These are phyloP conservation scores for Drosophila mimetica DNA, from an alignment of 2,888 invertebrate genomes.

Conservation along the genomic window DNA sequence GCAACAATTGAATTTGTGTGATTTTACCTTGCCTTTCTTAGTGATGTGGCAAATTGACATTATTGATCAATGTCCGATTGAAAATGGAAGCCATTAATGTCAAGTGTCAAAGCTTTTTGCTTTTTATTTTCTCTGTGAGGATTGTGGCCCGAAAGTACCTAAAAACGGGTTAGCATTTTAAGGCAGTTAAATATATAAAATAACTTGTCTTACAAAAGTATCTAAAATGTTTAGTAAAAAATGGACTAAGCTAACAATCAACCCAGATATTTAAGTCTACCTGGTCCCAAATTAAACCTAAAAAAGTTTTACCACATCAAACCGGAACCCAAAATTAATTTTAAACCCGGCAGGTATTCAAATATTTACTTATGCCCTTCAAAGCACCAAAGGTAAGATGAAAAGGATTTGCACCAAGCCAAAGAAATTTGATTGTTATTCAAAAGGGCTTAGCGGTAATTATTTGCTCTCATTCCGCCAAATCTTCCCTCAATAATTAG, in stretches of 20 bases:
- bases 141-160: too few species aligned
- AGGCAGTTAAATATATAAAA: too few species aligned
- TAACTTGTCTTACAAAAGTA: too few species aligned
- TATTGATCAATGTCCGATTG: constrained; percentile 31
- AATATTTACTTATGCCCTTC: not conserved
- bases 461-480: not conserved
- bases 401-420: constrained; percentile 4
- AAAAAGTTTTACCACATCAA: not conserved
- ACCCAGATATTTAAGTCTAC: constrained; percentile 1
- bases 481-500: constrained; percentile 1
- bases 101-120: too few species aligned
- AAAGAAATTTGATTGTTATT: not conserved
- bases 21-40: constrained; percentile 21
- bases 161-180: too few species aligned
- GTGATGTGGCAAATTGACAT: constrained; percentile 16
- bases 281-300: constrained; percentile 1
- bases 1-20: constrained; percentile 43
- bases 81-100: constrained; percentile 14
- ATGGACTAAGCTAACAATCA: constrained; percentile 25
- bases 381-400: not conserved
- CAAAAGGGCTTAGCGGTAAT: not conserved
- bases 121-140: too few species aligned
- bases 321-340: constrained; percentile 6
- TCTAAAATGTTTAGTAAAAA: too few species aligned
- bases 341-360: not conserved